A percentile compares a stretch with the other conserved stretches of the same genome.
Conservation (phyloP, 2,797 vertebrate species). For the Pangasius sanitwongsei region DNA sequence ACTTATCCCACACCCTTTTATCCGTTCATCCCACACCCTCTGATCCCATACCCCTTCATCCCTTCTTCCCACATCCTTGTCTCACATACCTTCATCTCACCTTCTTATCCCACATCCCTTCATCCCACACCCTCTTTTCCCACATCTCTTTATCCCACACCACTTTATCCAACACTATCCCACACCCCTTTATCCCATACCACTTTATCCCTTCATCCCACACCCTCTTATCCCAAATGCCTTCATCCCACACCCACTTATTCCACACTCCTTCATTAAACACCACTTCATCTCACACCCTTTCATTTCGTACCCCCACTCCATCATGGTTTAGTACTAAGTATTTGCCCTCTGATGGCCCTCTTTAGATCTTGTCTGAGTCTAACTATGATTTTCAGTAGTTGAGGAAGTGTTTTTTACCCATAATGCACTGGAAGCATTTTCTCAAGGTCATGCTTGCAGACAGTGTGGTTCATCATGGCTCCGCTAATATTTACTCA, state of each 20-base stretch:
- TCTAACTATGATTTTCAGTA: not conserved
- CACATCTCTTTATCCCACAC: not conserved
- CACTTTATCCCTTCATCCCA: not conserved
- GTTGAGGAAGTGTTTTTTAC: not conserved
- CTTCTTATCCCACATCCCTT: not conserved
- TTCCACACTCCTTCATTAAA: not conserved
- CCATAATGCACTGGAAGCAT: not conserved
- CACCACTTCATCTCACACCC: not conserved
- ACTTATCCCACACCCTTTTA: not conserved
- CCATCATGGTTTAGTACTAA: not conserved
- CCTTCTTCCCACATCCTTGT: too few relatives aligned
- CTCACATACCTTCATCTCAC: not conserved
- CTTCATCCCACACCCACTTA: not conserved
- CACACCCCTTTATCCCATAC: not conserved
- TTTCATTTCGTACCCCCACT: not conserved
- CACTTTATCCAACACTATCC: not conserved
- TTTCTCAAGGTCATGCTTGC: conserved; percentile 1
- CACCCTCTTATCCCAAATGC: not conserved
- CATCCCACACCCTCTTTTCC: not conserved
- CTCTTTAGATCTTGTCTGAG: not conserved
- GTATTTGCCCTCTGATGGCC: not conserved
- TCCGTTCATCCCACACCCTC: not conserved
- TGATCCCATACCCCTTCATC: not conserved
- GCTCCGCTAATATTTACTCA: conserved; percentile 45
- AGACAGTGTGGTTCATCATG: conserved; percentile 9